Evolutionary conservation across 37 sponge, comb jelly and placozoan genomes (phyloP).

Genomic region (Halichondria panicea): DNA sequence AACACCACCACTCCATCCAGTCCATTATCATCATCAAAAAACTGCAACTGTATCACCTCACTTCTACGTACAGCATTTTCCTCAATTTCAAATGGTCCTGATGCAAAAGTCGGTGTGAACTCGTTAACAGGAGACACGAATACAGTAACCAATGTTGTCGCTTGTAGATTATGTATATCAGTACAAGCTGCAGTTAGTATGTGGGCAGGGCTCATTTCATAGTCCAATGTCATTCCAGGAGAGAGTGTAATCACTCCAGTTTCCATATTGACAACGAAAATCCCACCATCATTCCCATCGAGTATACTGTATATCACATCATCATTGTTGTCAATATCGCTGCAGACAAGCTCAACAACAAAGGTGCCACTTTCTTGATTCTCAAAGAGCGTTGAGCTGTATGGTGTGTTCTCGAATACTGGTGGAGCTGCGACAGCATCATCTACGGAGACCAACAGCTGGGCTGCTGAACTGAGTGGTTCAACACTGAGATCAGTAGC

Average conservation of each 20-base stretch:
- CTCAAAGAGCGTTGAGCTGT: constrained; percentile 26
- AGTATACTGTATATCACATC: constrained; percentile 27
- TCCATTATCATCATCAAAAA: constrained; percentile 53
- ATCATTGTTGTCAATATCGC: constrained; percentile 38
- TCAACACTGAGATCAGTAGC: constrained; percentile 42
- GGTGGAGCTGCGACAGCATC: constrained; percentile 42
- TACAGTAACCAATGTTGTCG: constrained; percentile 9
- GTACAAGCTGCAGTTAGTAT: constrained; percentile 31
- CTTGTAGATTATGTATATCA: constrained; percentile 18
- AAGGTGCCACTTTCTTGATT: constrained; percentile 7
- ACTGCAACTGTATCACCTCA: constrained; percentile 13
- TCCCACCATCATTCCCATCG: constrained; percentile 13
- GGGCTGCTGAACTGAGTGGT: background rate
- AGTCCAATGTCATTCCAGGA: constrained; percentile 24
- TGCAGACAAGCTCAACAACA: constrained; percentile 10
- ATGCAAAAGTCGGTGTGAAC: constrained; percentile 22
- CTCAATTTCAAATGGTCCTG: background rate
- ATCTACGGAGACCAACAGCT: constrained; percentile 15
- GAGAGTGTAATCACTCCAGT: constrained; percentile 57
- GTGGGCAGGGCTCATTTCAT: constrained; percentile 13
- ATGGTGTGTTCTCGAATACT: constrained; percentile 12
- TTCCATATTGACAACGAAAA: constrained; percentile 31
- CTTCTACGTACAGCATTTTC: constrained; percentile 28
- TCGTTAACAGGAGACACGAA: constrained; percentile 61
- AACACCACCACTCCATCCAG: constrained; percentile 61